Conservation (phyloP, 2,888 invertebrate species). For the Cephus rjabovi region DNA sequence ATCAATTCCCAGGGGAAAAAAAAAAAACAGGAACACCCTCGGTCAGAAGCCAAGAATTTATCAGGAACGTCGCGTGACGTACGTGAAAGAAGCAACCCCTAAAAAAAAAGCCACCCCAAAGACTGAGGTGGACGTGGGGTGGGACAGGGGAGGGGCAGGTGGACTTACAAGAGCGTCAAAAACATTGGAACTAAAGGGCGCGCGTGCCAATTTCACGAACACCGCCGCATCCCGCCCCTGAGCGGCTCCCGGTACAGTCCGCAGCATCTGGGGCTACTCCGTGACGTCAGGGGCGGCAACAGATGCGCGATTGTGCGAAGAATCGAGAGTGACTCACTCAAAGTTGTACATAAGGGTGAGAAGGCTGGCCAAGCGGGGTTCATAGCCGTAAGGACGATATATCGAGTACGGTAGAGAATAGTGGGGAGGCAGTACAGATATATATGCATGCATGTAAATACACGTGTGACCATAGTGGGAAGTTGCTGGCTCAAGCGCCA, state of each 20-base stretch:
- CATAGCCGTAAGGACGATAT: not conserved
- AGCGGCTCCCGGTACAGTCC: not conserved
- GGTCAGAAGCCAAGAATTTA: not conserved
- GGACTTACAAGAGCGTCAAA: not conserved
- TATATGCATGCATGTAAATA: not conserved
- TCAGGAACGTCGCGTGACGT: not conserved
- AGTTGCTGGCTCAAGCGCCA: not conserved
- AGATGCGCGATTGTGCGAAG: constrained; percentile 54
- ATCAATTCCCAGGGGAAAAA: not conserved
- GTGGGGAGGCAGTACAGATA: no score
- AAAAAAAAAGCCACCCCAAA: not conserved
- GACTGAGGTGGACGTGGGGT: not conserved
- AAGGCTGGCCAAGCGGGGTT: not conserved
- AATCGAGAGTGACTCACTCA: constrained; percentile 54
- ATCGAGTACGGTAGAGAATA: not conserved
- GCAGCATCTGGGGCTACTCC: not conserved
- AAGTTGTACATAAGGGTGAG: constrained; percentile 35
- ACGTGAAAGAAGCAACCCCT: not conserved
- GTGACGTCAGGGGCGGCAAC: constrained; percentile 35
- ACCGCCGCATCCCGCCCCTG: not conserved
- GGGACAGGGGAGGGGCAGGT: not conserved
- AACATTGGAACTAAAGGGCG: not conserved
- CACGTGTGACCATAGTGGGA: not conserved
- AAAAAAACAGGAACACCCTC: not conserved
- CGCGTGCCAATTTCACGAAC: not conserved